Percentiles rank a stretch among this genome's conserved stretches.
phyloP scores from a whole-genome alignment of 2,888 invertebrate species.

The Troides oblongomaculatus region DNA sequence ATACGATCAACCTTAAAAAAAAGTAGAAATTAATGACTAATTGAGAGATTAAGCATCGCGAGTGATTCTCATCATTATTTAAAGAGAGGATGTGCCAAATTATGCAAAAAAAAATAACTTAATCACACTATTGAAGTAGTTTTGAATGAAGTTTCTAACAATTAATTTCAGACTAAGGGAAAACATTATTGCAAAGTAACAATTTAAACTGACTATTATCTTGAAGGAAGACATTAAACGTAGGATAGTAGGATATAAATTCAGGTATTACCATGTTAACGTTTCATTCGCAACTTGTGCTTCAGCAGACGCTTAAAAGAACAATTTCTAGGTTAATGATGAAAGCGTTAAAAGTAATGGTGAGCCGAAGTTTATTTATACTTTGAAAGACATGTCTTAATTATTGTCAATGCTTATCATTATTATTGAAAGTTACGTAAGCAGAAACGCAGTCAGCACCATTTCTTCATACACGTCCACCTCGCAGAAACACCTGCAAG shows the following conservation, averaged over 20 bases:
- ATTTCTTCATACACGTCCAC: too few species aligned
- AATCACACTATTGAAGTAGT: background rate
- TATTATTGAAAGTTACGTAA: too few species aligned
- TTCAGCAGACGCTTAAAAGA: background rate
- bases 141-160: conserved; percentile 1
- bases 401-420: too few species aligned
- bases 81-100: background rate
- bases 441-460: too few species aligned
- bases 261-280: background rate
- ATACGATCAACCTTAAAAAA: too few species aligned
- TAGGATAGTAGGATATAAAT: background rate
- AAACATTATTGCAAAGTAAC: background rate
- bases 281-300: background rate
- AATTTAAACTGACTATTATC: background rate
- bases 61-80: background rate
- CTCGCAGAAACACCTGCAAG: too few species aligned
- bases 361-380: conserved; percentile 5
- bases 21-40: too few species aligned
- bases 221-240: background rate
- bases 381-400: too few species aligned
- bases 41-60: background rate
- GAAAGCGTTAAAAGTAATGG: conserved; percentile 14
- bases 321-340: background rate
- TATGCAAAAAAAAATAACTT: background rate
- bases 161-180: background rate